Base-by-base conservation (phyloP, 35 echinoderm and acorn worm species). In the Ophiothrix spiculata region DNA sequence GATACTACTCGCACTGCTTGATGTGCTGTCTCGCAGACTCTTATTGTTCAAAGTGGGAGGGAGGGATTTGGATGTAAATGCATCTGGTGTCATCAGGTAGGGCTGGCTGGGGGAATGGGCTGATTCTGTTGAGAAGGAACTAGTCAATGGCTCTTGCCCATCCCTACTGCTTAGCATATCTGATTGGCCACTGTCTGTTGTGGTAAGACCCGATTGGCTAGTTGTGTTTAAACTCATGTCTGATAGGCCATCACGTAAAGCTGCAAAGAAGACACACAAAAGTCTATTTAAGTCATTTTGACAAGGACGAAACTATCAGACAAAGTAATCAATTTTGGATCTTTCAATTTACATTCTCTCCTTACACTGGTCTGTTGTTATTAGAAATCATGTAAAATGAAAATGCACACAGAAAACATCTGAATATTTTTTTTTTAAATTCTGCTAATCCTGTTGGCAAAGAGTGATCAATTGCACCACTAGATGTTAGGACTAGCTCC, bases 121-220 rank as follows among this genome's bases (percentile, higher is more conserved):
- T 64, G 96, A 91, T 45, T 99, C 96, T 0, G 92, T 91, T 0
- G 96, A 92, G 60, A 99, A 99, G n/a, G 92, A 94, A 42, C 92
- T 94, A 32, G 96, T 94, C 41, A 91, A 45, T 35, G 79, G 75
- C 1, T 80, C 6, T n/a, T n/a, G n/a, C n/a, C n/a, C n/a, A n/a
- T n/a, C n/a, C 11, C 37, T 45, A 39, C 40, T 25, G 39, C 31
- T 29, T 39, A 64, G 37, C n/a, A 35, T 23, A 64, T 91, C 92
- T 17, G 80, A 25, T 31, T 83, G 85, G 32, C 79, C 56, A 11
- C 60, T 79, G 29, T 99, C 96, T 0, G 83, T 87, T 69, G 94
- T 92, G 3, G 92, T 91, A 15, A 91, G 3, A 17, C 39, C 39
- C 19, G 39, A 84, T 36, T 90, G 91, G 10, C 94, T 92, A 0